A percentile compares a stretch with the other conserved stretches of the same genome.
phyloP scores from a whole-genome alignment of 1,140 invertebrate genomes.

The Bradysia coprophila region DNA sequence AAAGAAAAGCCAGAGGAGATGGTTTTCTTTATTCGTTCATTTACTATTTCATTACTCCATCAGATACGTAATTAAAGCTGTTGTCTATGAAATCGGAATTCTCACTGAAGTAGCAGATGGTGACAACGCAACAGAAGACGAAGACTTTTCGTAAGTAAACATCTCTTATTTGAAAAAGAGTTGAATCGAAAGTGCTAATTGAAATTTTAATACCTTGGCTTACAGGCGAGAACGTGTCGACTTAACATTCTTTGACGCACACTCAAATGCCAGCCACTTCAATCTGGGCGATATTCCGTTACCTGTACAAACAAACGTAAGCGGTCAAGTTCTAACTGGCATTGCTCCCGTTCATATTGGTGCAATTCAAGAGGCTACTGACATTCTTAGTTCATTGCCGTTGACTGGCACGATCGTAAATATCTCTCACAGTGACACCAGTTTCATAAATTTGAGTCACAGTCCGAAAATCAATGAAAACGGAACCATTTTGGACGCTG shows the following conservation, averaged over 20 bases:
- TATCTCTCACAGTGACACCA: constrained; percentile 22
- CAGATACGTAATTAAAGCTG: constrained; percentile 33
- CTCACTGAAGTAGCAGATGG: constrained; percentile 27
- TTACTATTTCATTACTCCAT: constrained; percentile 9
- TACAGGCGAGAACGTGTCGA: constrained; percentile 29
- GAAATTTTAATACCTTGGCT: too few species aligned
- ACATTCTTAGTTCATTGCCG: constrained; percentile 17
- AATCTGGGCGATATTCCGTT: constrained; percentile 29
- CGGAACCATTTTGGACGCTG: not conserved
- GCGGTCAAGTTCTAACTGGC: constrained; percentile 28
- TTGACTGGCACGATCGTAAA: constrained; percentile 23
- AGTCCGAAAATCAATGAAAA: not conserved
- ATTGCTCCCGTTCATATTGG: constrained; percentile 27
- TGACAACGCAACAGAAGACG: constrained; percentile 17
- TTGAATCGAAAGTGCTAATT: too few species aligned
- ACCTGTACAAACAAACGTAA: constrained; percentile 30
- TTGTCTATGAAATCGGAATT: constrained; percentile 36
- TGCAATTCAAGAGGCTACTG: constrained; percentile 17
- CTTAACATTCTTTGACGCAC: constrained; percentile 30
- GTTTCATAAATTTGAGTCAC: constrained; percentile 7
- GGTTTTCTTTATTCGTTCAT: not conserved
- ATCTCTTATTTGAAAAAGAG: too few species aligned
- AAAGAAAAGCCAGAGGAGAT: not conserved
- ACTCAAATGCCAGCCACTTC: constrained; percentile 25
- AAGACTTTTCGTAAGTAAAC: constrained; percentile 9